Conservation (phyloP, 2,113 vertebrate genomes). For the Tragelaphus buxtoni region DNA sequence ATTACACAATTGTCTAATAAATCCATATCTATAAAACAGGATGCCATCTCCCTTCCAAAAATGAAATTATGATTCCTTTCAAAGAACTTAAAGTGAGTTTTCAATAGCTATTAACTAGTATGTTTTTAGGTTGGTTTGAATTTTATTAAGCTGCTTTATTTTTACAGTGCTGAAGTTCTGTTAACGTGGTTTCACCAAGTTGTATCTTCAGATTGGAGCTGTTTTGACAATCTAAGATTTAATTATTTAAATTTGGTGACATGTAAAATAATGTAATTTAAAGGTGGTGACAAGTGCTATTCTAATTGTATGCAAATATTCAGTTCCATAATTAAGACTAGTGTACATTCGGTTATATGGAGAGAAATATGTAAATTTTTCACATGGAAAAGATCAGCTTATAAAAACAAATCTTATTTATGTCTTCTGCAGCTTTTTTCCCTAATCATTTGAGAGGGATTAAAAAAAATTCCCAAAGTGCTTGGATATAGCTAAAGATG, state of each 20-base stretch:
- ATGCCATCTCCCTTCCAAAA: neutral
- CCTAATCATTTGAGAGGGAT: neutral
- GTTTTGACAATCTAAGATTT: constrained; percentile 16
- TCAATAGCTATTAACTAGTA: neutral
- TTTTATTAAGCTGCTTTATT: neutral
- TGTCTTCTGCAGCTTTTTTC: neutral
- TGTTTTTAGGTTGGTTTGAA: neutral
- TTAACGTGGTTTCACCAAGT: neutral
- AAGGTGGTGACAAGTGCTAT: neutral
- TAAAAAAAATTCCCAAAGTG: neutral
- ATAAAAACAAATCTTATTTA: neutral
- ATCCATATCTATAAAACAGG: neutral
- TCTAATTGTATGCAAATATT: constrained; percentile 2
- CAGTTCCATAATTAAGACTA: neutral
- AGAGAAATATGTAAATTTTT: neutral
- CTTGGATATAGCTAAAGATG: neutral
- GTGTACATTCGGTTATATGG: neutral
- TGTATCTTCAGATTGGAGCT: neutral
- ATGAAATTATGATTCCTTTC: neutral
- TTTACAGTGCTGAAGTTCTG: neutral
- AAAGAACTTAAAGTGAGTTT: neutral
- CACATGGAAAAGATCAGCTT: neutral
- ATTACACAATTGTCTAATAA: neutral
- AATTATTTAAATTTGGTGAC: constrained; percentile 3
- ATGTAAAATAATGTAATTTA: neutral